Base-by-base conservation (phyloP, 2,888 invertebrate species). In the Mimumesa dahlbomi region DNA sequence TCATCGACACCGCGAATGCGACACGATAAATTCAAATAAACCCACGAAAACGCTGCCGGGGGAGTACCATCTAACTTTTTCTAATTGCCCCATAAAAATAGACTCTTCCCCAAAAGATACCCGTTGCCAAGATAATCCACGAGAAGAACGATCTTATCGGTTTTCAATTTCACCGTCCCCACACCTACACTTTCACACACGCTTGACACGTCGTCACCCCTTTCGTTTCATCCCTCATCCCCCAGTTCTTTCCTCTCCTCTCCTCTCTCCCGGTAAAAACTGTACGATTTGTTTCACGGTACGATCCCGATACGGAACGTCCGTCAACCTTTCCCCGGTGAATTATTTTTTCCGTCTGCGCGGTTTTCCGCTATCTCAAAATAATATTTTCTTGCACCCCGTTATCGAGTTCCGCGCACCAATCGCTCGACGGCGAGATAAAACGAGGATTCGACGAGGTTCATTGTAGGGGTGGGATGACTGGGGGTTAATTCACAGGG, bases 81-180 rank as follows among this genome's bases (percentile, higher is more conserved):
- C n/a, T n/a, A n/a, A n/a, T n/a, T n/a, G n/a, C n/a, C n/a, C n/a
- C n/a, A n/a, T n/a, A n/a, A n/a, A n/a, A n/a, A n/a, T n/a, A n/a
- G n/a, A n/a, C n/a, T n/a, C n/a, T n/a, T n/a, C n/a, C n/a, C n/a
- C n/a, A n/a, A n/a, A n/a, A n/a, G n/a, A n/a, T n/a, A n/a, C n/a
- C n/a, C n/a, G n/a, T n/a, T n/a, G n/a, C n/a, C n/a, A n/a, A n/a
- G n/a, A n/a, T n/a, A n/a, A n/a, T n/a, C n/a, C n/a, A n/a, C n/a
- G n/a, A 56, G 50, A 66, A 62, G 61, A 71, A 71, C 56, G 73
- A 65, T 52, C 58, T 77, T 78, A 79, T 82, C 70, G 82, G 71
- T 81, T 83, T 80, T 80, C 83, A 80, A 79, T 82, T 82, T 78
- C 65, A 61, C n/a, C n/a, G n/a, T n/a, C n/a, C 50, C 71, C 70